Conservation (phyloP, 2,888 invertebrate genomes). For the Masnerella sp. region DNA sequence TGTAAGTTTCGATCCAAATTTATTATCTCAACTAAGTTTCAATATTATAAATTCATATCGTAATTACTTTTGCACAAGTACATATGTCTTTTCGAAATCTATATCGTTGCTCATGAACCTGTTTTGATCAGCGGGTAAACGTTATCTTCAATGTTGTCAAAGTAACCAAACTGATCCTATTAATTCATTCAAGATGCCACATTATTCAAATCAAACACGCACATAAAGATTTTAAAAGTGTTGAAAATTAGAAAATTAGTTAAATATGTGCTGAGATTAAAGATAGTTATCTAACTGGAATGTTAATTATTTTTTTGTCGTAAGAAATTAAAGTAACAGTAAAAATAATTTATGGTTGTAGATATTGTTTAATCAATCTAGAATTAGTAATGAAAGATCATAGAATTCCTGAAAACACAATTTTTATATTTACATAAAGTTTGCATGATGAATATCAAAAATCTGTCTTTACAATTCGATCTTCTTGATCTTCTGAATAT, state of each 20-base stretch:
- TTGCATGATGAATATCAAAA: too few relatives aligned
- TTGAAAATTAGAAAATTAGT: background rate
- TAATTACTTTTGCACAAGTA: conserved; percentile 2
- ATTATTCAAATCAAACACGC: too few relatives aligned
- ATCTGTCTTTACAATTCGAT: too few relatives aligned
- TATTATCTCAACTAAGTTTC: conserved; percentile 30
- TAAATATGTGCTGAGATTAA: background rate
- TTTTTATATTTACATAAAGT: too few relatives aligned
- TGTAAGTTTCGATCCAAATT: conserved; percentile 83
- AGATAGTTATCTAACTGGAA: background rate
- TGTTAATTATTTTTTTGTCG: background rate
- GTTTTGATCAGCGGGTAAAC: conserved; percentile 7
- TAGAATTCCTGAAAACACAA: background rate
- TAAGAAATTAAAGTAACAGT: too few relatives aligned
- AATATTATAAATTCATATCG: conserved; percentile 8
- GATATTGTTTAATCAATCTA: too few relatives aligned
- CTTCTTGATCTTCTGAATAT: too few relatives aligned
- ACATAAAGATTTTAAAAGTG: too few relatives aligned
- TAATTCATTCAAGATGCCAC: too few relatives aligned
- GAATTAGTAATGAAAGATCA: background rate
- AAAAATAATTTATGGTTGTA: too few relatives aligned
- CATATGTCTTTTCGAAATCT: conserved; percentile 12
- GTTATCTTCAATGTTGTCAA: conserved; percentile 3
- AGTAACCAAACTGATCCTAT: too few relatives aligned
- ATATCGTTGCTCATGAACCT: conserved; percentile 5